Evolutionary conservation across 1,140 invertebrate species (phyloP), one percentile per base, ranked within the genome.

Genomic region (Pogonomyrmex californicus): DNA sequence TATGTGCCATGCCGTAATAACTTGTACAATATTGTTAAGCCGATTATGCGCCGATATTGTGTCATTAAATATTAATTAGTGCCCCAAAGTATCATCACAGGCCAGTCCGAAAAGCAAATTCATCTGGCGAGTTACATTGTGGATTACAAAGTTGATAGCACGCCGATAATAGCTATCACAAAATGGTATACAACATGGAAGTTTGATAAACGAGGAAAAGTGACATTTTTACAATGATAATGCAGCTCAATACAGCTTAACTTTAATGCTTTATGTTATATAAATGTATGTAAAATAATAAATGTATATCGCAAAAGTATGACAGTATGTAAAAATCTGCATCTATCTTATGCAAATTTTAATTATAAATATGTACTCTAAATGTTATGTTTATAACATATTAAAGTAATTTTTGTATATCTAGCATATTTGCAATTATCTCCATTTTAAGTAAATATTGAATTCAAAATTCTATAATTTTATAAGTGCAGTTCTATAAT

Each of bases 31-130:
- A 78, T 56, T 88, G 82, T 75, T 90, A 73, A 91, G 86, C 86
- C 86, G 88, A 90, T 91, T 90, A 90, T 58, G 58, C 41, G 82
- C 38, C 54, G 23, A 44, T 49, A 73, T 81, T 79, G 47, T 54
- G 65, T 60, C 77, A 88, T 91, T 90, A 90, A 89, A 86, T 91
- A 88, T 88, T 91, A 91, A 91, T 91, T 91, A 90, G 56, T 49
- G 12, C 23, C 49, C 33, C 47, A 54, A 79, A 91, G 77, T 79
- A 79, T 82, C n/a, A 44, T 77, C 14, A 23, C 30, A 56, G 36
- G 5, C 51, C 36, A 85, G 65, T 47, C 1, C 12, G 56, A 82
- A 41, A 78, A 56, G 81, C 44, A 60, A 58, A 66, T 36, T 38
- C 36, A 41, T 6, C 17, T n/a, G 2, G 30, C n/a, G 30, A 14